A percentile compares a stretch with the other conserved stretches of the same genome.
Conservation (phyloP, 2,113 vertebrate species). For the Stercorarius parasiticus region DNA sequence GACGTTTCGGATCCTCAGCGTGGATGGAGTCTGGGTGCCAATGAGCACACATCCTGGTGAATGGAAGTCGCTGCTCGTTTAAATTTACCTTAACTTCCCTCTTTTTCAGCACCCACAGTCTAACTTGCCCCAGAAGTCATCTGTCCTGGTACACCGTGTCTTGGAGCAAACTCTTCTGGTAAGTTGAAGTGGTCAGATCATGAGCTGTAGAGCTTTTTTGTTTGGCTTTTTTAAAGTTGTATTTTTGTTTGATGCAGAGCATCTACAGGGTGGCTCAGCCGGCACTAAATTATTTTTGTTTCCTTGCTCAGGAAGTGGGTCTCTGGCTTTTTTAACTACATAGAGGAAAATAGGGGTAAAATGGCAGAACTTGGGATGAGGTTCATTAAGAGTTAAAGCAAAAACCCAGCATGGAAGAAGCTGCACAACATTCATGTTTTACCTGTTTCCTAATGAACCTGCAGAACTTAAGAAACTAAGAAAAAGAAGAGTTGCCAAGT, state of each 20-base stretch:
- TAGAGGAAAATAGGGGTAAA: not conserved
- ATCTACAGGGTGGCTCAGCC: not conserved
- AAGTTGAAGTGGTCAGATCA: not conserved
- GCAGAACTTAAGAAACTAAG: not conserved
- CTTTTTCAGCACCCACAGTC: not conserved
- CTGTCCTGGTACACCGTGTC: accelerated
- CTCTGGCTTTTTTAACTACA: not conserved
- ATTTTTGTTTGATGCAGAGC: not conserved
- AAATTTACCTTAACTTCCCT: not conserved
- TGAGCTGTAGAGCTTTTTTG: not conserved
- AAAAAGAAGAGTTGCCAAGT: not conserved
- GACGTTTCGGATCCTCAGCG: no score
- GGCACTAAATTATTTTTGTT: not conserved
- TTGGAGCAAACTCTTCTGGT: not conserved
- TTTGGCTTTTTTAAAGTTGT: not conserved
- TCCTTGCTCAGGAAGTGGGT: not conserved
- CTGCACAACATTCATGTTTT: accelerated
- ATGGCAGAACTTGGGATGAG: not conserved
- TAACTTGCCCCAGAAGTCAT: not conserved
- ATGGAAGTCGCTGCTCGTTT: not conserved
- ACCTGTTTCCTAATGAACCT: not conserved
- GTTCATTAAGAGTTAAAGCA: not conserved
- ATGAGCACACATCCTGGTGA: accelerated
- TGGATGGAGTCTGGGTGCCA: accelerated
- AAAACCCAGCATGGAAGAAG: not conserved